Evolutionary conservation across 2,113 vertebrate species (phyloP).

Genomic region (Pelodiscus sinensis): DNA sequence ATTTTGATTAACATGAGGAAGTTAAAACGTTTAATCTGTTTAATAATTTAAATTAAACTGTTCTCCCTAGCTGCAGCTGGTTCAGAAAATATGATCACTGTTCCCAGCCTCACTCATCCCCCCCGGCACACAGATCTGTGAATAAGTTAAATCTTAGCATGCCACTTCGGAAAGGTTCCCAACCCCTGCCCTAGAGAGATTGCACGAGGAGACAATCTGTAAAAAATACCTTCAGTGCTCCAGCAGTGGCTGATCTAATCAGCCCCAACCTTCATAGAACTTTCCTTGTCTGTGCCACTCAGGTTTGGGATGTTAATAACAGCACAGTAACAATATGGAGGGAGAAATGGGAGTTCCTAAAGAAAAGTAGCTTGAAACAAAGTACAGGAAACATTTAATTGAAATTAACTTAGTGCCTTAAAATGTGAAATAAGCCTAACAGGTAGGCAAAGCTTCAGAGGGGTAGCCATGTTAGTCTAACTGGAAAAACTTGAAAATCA

Average conservation of each 20-base stretch:
- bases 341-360: not conserved
- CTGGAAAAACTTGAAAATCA: too few species aligned
- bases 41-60: too few species aligned
- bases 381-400: not conserved
- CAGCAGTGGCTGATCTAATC: not conserved
- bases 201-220: not conserved
- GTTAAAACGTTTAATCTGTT: too few species aligned
- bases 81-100: too few species aligned
- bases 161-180: too few species aligned
- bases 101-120: too few species aligned
- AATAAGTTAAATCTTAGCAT: too few species aligned
- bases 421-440: not conserved
- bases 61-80: too few species aligned
- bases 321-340: not conserved
- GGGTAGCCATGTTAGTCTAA: too few species aligned
- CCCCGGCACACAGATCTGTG: too few species aligned
- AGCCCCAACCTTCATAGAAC: not conserved
- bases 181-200: not conserved
- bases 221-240: not conserved
- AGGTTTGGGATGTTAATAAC: not conserved
- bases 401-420: not conserved
- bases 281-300: not conserved
- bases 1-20: too few species aligned
- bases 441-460: too few species aligned
- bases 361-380: not conserved